phyloP scores from a whole-genome alignment of 2,888 invertebrate species.

The Lochmaea capreae region DNA sequence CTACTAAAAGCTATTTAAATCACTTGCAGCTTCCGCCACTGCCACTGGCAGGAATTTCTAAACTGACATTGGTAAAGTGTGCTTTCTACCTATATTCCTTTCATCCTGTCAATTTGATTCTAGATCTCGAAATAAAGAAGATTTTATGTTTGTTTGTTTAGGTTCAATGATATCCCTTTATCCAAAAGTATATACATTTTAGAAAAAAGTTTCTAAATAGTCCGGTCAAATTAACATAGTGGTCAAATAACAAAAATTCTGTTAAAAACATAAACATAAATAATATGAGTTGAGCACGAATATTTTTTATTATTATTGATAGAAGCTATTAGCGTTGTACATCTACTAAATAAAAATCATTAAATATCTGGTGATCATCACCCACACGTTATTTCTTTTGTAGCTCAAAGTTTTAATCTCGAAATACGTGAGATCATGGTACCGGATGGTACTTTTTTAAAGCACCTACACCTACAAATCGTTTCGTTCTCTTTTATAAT shows the following conservation, averaged over 20 bases:
- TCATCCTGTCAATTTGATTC: background rate
- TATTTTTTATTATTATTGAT: background rate
- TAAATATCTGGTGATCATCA: background rate
- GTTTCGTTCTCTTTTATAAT: conserved; percentile 20
- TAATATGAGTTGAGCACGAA: too few relatives aligned
- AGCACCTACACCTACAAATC: conserved; percentile 18
- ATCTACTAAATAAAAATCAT: background rate
- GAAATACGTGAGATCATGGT: conserved; percentile 39
- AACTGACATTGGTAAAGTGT: background rate
- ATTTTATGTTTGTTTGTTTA: background rate
- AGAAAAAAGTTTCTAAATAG: too few relatives aligned
- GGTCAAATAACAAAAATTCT: too few relatives aligned
- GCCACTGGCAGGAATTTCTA: background rate
- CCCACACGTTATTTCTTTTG: background rate
- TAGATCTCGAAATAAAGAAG: background rate
- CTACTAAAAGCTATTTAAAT: too few relatives aligned
- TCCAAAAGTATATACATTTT: background rate
- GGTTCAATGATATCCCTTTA: background rate
- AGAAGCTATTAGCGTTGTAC: background rate
- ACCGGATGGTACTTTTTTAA: conserved; percentile 37
- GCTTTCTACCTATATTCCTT: background rate
- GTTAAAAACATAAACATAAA: too few relatives aligned
- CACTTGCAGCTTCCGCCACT: background rate
- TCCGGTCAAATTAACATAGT: too few relatives aligned
- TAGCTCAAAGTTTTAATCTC: conserved; percentile 13